These are phyloP conservation scores for Electrona antarctica DNA, from an alignment of 2,113 vertebrate genomes.

Conservation along the genomic window DNA sequence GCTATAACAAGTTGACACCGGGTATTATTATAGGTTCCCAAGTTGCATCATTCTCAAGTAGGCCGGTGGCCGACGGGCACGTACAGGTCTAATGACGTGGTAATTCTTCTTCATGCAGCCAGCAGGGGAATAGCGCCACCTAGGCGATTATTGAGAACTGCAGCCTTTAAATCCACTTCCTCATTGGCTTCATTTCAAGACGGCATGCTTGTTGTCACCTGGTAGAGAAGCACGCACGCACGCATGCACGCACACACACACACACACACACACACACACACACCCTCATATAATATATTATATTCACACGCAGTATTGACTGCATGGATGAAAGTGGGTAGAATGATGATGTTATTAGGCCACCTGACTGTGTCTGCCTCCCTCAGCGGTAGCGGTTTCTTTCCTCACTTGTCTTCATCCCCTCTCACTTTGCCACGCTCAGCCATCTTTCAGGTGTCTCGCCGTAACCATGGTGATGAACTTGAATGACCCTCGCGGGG, in stretches of 20 bases:
- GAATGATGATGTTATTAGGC: conserved; percentile 5
- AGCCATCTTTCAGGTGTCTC: conserved; percentile 30
- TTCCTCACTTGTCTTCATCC: background rate
- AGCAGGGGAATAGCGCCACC: too few relatives aligned
- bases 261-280: background rate
- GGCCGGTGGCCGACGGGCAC: too few relatives aligned
- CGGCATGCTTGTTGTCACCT: too few relatives aligned
- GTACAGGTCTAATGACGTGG: too few relatives aligned
- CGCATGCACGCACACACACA: background rate
- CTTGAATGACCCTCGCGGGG: conserved; percentile 37
- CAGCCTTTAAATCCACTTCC: too few relatives aligned
- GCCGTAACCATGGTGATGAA: conserved; percentile 44
- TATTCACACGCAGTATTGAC: too few relatives aligned
- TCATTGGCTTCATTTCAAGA: too few relatives aligned
- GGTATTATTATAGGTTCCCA: too few relatives aligned
- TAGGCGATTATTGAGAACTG: too few relatives aligned
- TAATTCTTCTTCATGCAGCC: too few relatives aligned
- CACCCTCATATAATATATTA: background rate
- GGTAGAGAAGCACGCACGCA: conserved; percentile 19
- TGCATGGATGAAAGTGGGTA: background rate
- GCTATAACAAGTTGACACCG: too few relatives aligned
- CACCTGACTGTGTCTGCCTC: background rate
- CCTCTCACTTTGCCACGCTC: conserved; percentile 8
- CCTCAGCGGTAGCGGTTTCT: background rate
- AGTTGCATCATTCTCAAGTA: too few relatives aligned